These are phyloP conservation scores for Oreochromis grahami DNA, from an alignment of 2,797 vertebrate genomes.

Conservation along the genomic window DNA sequence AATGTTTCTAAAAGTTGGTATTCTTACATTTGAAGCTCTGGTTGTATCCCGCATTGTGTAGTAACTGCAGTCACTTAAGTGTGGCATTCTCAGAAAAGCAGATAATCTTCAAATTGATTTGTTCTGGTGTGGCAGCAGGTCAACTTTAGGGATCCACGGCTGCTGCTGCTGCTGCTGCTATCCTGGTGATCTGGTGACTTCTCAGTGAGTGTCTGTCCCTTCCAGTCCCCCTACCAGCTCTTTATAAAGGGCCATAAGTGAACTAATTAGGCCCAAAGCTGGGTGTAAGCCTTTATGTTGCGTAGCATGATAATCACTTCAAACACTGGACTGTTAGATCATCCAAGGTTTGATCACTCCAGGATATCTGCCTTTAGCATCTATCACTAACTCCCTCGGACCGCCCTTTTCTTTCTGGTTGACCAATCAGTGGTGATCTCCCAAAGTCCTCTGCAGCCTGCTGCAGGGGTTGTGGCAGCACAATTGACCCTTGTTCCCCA, in stretches of 20 bases:
- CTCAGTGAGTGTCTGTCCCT: slow-evolving; percentile 45
- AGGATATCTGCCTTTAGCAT: slow-evolving; percentile 76
- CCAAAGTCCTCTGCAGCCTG: slow-evolving; percentile 68
- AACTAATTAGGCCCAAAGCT: slow-evolving; percentile 80
- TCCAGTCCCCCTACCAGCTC: slow-evolving; percentile 53
- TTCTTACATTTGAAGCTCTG: slow-evolving; percentile 75
- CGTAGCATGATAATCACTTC: slow-evolving; percentile 79
- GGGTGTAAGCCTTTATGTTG: slow-evolving; percentile 79
- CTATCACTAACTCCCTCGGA: slow-evolving; percentile 74
- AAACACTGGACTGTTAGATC: slow-evolving; percentile 82
- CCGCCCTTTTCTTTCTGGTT: slow-evolving; percentile 60
- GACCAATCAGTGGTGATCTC: slow-evolving; percentile 66
- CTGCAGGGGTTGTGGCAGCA: slow-evolving; percentile 78
- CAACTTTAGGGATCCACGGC: slow-evolving; percentile 48
- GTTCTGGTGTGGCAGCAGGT: slow-evolving; percentile 32
- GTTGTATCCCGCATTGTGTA: slow-evolving; percentile 79
- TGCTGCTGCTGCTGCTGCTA: slow-evolving; percentile 32
- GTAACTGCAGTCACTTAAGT: slow-evolving; percentile 82
- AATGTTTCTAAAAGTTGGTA: not conserved
- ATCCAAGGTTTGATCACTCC: slow-evolving; percentile 83
- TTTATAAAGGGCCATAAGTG: slow-evolving; percentile 79
- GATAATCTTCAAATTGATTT: slow-evolving; percentile 44
- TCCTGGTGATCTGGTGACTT: slow-evolving; percentile 46
- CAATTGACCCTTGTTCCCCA: slow-evolving; percentile 83
- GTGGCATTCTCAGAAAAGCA: slow-evolving; percentile 77